phyloP scores from a whole-genome alignment of 2,888 invertebrate genomes.

The Ochlodes sylvanus region DNA sequence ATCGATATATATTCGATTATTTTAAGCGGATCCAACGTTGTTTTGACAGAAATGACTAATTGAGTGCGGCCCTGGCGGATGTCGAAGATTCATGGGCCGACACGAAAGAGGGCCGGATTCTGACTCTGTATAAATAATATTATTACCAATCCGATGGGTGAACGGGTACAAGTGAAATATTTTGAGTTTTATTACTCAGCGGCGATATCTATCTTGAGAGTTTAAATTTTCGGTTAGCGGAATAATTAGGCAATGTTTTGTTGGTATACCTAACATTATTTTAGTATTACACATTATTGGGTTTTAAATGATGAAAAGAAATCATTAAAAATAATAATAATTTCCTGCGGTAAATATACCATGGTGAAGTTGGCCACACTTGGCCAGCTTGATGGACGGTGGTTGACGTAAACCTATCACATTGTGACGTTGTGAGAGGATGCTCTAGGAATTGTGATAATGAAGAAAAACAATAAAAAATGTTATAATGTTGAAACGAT shows the following conservation, averaged over 20 bases:
- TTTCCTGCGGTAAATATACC: too few relatives aligned
- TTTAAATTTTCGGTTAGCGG: neutral
- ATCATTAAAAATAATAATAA: too few relatives aligned
- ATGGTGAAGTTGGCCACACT: too few relatives aligned
- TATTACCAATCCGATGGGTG: slow-evolving; percentile 43
- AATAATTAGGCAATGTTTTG: slow-evolving; percentile 15
- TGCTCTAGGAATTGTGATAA: too few relatives aligned
- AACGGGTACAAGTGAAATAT: slow-evolving; percentile 38
- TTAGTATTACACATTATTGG: neutral
- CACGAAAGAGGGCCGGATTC: slow-evolving; percentile 57
- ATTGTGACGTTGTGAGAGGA: too few relatives aligned
- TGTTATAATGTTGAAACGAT: too few relatives aligned
- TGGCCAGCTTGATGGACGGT: too few relatives aligned
- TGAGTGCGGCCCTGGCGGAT: slow-evolving; percentile 71
- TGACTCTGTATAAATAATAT: slow-evolving; percentile 59
- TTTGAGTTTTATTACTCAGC: slow-evolving; percentile 26
- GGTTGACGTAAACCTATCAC: too few relatives aligned
- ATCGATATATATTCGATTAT: slow-evolving; percentile 61
- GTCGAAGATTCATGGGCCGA: slow-evolving; percentile 70
- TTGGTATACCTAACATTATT: neutral
- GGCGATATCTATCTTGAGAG: slow-evolving; percentile 13
- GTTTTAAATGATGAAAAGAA: too few relatives aligned
- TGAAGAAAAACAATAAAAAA: too few relatives aligned
- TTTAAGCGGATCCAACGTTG: slow-evolving; percentile 66
- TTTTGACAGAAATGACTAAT: slow-evolving; percentile 79